These are phyloP conservation scores for Eurystomus gularis DNA, from an alignment of 2,113 vertebrate species.

Conservation along the genomic window DNA sequence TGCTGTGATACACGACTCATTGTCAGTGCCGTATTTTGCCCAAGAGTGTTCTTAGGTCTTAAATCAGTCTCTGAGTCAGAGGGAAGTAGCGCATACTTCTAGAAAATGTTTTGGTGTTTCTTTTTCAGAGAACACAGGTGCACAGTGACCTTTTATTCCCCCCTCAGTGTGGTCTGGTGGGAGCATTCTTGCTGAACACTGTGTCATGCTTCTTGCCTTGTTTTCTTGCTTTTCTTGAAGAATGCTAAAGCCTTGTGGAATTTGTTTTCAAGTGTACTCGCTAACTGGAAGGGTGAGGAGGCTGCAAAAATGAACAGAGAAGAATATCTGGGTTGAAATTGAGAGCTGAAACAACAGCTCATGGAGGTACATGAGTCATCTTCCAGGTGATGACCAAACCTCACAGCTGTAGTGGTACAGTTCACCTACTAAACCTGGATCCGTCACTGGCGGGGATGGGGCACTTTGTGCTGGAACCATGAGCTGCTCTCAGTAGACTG, in stretches of 20 bases:
- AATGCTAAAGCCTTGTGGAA: neutral
- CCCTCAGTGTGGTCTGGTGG: neutral
- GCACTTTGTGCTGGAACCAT: neutral
- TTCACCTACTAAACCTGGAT: neutral
- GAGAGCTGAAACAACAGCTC: neutral
- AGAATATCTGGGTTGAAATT: neutral
- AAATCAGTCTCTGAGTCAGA: neutral
- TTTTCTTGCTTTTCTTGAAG: neutral
- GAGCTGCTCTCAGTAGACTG: neutral
- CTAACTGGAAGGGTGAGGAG: neutral
- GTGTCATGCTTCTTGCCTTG: neutral
- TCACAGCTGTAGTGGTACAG: neutral
- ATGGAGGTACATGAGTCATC: neutral
- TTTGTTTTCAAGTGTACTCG: neutral
- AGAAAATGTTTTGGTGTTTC: neutral
- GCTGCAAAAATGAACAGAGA: neutral
- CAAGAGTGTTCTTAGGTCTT: neutral
- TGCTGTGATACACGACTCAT: accelerated
- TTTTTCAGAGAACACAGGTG: constrained; percentile 14
- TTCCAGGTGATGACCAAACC: neutral
- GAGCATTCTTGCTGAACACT: neutral
- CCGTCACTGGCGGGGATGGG: neutral
- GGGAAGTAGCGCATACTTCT: neutral
- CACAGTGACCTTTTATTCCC: neutral
- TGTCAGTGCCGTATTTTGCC: neutral